Evolutionary conservation across 2,888 invertebrate species (phyloP).

Genomic region (Drosophila histrio): DNA sequence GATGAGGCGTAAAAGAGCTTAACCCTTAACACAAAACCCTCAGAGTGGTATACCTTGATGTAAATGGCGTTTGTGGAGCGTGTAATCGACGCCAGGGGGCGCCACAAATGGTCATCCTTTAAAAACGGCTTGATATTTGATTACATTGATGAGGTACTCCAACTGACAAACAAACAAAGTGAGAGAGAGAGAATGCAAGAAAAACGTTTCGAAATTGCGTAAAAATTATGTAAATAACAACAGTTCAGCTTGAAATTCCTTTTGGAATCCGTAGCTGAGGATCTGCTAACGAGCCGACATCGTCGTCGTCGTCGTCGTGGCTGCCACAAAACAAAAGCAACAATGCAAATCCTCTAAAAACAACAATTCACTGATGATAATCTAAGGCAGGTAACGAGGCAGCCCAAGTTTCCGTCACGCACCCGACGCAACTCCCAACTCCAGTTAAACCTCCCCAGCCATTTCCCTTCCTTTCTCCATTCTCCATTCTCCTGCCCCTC

Average conservation of each 20-base stretch:
- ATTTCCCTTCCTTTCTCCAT: no score
- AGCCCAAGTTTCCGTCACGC: conserved; percentile 62
- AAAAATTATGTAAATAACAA: conserved; percentile 58
- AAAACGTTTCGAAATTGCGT: conserved; percentile 21
- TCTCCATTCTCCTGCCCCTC: neutral
- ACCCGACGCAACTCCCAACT: conserved; percentile 25
- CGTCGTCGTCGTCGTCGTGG: conserved; percentile 17
- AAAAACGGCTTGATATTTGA: conserved; percentile 43
- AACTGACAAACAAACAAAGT: neutral
- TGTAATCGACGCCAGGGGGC: conserved; percentile 36
- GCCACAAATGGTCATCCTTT: conserved; percentile 43
- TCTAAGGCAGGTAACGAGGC: conserved; percentile 72
- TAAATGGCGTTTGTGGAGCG: conserved; percentile 29
- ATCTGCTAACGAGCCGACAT: conserved; percentile 51
- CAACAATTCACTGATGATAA: conserved; percentile 75
- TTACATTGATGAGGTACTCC: conserved; percentile 47
- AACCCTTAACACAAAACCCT: conserved; percentile 45
- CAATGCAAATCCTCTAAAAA: conserved; percentile 57
- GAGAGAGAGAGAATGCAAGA: neutral
- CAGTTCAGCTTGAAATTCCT: conserved; percentile 28
- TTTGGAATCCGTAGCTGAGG: conserved; percentile 26
- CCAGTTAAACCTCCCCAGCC: neutral
- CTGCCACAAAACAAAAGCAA: conserved; percentile 38
- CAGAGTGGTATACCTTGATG: conserved; percentile 25
- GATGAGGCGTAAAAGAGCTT: conserved; percentile 69